Conservation (phyloP, 2,797 vertebrate genomes). For the Sandelia bainsii region DNA sequence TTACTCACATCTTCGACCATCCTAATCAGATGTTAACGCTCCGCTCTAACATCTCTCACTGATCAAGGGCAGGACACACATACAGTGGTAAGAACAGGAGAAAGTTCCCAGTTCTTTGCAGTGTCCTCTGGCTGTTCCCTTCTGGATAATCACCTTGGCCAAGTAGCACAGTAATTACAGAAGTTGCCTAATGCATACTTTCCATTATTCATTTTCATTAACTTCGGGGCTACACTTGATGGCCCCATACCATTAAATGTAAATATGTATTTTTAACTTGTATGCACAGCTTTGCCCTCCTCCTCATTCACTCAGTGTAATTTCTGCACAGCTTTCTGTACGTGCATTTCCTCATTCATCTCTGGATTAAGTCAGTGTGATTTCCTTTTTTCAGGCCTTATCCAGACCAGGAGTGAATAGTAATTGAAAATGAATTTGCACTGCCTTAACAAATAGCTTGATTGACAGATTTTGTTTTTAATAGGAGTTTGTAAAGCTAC, state of each 20-base stretch:
- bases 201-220: conserved; percentile 81
- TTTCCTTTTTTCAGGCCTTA: conserved; percentile 65
- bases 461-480: conserved; percentile 77
- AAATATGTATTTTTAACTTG: conserved; percentile 78
- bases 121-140: conserved; percentile 73
- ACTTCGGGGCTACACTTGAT: conserved; percentile 59
- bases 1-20: conserved; percentile 65
- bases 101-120: conserved; percentile 53
- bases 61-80: conserved; percentile 62
- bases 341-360: conserved; percentile 74
- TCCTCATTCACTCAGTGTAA: conserved; percentile 39
- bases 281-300: conserved; percentile 45
- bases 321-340: conserved; percentile 34
- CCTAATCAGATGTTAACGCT: conserved; percentile 65
- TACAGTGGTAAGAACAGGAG: conserved; percentile 28
- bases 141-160: conserved; percentile 74
- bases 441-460: conserved; percentile 81
- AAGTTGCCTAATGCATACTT: conserved; percentile 74
- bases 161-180: conserved; percentile 69
- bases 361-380: conserved; percentile 78
- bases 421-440: conserved; percentile 86
- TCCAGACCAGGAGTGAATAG: conserved; percentile 76
- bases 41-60: conserved; percentile 49
- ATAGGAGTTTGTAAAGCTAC: conserved; percentile 74
- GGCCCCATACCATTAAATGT: conserved; percentile 71